Evolutionary conservation across 2,113 vertebrate genomes (phyloP), one percentile per base, ranked within the genome.

Genomic region (Turnix velox): DNA sequence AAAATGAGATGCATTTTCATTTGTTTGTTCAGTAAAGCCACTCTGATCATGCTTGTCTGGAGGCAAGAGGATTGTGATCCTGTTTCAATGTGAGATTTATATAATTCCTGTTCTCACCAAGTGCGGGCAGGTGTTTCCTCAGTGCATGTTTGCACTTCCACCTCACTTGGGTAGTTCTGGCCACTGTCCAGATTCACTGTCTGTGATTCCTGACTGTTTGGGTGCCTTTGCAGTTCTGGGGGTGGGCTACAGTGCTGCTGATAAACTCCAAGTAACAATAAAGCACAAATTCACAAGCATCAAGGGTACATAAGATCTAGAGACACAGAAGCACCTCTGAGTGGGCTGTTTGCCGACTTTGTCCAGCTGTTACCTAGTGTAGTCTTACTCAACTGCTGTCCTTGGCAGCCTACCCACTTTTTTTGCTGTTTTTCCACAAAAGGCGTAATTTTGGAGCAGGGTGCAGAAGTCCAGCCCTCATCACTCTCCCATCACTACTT

Each of bases 381-480:
- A 1, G 3, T 72, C 48, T 87, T 74, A 54, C 8, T 46, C 59
- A 42, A 4, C 37, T 87, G 77, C 66, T 71, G 28, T 57, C 46
- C 31, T 43, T 78, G 33, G 61, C 31, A 82, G 42, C 78, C 46
- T 69, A 48, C 37, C n/a, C 33, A 17, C 8, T 24, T 69, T 42
- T 79, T 87, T 51, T 57, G 49, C 31, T 74, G 22, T 2, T 87
- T 91, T 87, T 80, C 33, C 45, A 39, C 43, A 49, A 31, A 39
- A 59, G 45, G 31, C 81, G 14, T 62, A 24, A 71, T 69, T 93
- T 18, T n/a, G 25, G 40, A 84, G 81, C 68, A 67, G 28, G 52
- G 20, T 37, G 9, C 0, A 0, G 48, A 57, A 57, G 22, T 3
- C 61, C 24, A 52, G 31, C 24, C 13, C 28, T 73, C 28, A 22